phyloP scores from a whole-genome alignment of 1,140 invertebrate species.

The Polyergus mexicanus region DNA sequence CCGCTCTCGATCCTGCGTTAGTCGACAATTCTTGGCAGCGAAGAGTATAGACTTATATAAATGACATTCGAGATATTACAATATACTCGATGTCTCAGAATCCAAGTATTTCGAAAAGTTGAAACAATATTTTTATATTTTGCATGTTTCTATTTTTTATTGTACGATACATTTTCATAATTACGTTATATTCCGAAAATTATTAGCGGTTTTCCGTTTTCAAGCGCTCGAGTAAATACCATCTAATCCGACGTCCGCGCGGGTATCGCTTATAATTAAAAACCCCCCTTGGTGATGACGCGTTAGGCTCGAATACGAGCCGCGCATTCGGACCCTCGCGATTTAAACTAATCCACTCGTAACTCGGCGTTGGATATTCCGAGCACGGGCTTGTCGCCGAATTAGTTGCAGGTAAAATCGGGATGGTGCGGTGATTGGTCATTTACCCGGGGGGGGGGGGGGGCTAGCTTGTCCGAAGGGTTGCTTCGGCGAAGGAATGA shows the following conservation, averaged over 20 bases:
- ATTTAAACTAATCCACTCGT: conserved; percentile 63
- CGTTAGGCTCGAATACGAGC: conserved; percentile 62
- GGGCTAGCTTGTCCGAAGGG: conserved; percentile 55
- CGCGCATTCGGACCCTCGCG: conserved; percentile 59
- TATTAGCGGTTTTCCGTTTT: conserved; percentile 42
- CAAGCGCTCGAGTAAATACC: conserved; percentile 51
- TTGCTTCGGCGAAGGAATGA: conserved; percentile 24
- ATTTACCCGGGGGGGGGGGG: no score
- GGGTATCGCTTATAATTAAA: conserved; percentile 64
- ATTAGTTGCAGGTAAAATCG: conserved; percentile 70
- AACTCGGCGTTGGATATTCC: conserved; percentile 67
- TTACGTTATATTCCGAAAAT: conserved; percentile 41
- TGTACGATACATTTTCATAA: conserved; percentile 20
- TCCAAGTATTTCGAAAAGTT: neutral
- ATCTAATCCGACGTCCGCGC: conserved; percentile 51
- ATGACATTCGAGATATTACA: conserved; percentile 23
- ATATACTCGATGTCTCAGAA: neutral
- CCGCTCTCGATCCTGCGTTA: conserved; percentile 30
- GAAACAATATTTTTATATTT: neutral
- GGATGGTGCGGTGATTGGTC: conserved; percentile 48
- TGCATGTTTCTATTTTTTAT: neutral
- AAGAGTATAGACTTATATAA: conserved; percentile 44
- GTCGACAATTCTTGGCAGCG: conserved; percentile 50
- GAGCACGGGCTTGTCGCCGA: conserved; percentile 56
- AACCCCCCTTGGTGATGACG: conserved; percentile 49